These are phyloP conservation scores for Cheilosia scutellata DNA, from an alignment of 2,888 invertebrate genomes.

Conservation along the genomic window DNA sequence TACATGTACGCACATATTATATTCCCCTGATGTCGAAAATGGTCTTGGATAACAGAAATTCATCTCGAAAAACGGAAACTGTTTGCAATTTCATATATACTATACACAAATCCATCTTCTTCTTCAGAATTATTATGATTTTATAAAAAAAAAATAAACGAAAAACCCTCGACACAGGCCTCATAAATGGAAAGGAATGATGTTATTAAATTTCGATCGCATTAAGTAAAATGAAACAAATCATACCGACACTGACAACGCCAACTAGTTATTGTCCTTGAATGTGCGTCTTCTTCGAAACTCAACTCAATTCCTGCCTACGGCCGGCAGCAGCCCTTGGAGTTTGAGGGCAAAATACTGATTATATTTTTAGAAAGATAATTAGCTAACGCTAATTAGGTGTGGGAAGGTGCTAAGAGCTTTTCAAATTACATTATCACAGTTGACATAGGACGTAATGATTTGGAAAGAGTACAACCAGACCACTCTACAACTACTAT, in stretches of 20 bases:
- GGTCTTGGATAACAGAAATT: slow-evolving; percentile 14
- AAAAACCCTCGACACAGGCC: background rate
- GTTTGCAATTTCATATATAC: slow-evolving; percentile 39
- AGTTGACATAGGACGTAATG: slow-evolving; percentile 64
- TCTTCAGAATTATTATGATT: slow-evolving; percentile 38
- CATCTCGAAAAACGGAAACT: slow-evolving; percentile 33
- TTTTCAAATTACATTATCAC: slow-evolving; percentile 65
- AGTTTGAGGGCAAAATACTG: background rate
- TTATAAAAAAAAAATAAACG: slow-evolving; percentile 4
- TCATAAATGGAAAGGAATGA: background rate
- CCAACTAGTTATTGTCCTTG: background rate
- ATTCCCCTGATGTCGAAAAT: background rate
- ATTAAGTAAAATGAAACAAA: slow-evolving; percentile 1
- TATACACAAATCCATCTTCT: slow-evolving; percentile 42
- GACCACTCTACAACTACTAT: too few relatives aligned
- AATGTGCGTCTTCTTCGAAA: background rate
- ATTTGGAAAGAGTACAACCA: slow-evolving; percentile 48
- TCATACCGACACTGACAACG: background rate
- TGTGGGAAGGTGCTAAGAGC: slow-evolving; percentile 18
- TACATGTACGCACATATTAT: background rate
- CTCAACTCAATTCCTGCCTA: background rate
- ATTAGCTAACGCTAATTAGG: slow-evolving; percentile 50
- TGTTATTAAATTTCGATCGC: slow-evolving; percentile 22
- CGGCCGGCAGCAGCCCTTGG: background rate
- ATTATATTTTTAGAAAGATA: slow-evolving; percentile 41